Conservation (phyloP, 2,888 invertebrate genomes). For the Brachylomia viminalis region DNA sequence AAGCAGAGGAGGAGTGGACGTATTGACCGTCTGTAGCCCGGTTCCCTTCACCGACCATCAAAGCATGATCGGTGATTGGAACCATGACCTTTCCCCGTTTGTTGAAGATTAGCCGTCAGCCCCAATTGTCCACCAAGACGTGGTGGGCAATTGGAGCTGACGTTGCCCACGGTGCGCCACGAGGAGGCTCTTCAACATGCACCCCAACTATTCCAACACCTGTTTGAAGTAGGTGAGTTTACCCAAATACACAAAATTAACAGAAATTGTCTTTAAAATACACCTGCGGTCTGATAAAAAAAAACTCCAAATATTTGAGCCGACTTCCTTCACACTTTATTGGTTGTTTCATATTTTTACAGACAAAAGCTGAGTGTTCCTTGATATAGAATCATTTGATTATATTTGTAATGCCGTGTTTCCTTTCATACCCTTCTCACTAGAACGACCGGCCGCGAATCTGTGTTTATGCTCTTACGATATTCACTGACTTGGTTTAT, state of each 20-base stretch:
- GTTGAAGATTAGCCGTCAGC: no score
- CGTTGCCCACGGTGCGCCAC: no score
- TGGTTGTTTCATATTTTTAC: conserved; percentile 75
- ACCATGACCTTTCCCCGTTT: no score
- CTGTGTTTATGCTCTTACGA: conserved; percentile 56
- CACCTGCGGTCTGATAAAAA: conserved; percentile 85
- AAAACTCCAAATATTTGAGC: conserved; percentile 77
- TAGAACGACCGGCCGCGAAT: conserved; percentile 71
- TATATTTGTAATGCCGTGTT: conserved; percentile 72
- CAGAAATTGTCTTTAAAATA: conserved; percentile 81
- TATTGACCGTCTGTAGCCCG: no score
- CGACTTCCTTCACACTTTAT: conserved; percentile 78
- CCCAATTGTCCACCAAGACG: no score
- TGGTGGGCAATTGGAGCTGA: no score
- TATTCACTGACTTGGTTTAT: conserved; percentile 50
- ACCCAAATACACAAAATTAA: conserved; percentile 71
- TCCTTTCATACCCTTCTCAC: conserved; percentile 77
- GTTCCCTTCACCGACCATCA: no score
- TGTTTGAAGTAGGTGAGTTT: conserved; percentile 36
- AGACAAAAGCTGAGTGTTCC: conserved; percentile 66
- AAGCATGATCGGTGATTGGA: no score
- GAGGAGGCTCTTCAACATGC: no score
- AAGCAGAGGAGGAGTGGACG: no score
- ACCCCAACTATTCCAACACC: conserved; percentile 23
- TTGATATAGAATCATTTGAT: conserved; percentile 74